phyloP scores from a whole-genome alignment of 2,797 vertebrate genomes.

The Epinephelus malabaricus region DNA sequence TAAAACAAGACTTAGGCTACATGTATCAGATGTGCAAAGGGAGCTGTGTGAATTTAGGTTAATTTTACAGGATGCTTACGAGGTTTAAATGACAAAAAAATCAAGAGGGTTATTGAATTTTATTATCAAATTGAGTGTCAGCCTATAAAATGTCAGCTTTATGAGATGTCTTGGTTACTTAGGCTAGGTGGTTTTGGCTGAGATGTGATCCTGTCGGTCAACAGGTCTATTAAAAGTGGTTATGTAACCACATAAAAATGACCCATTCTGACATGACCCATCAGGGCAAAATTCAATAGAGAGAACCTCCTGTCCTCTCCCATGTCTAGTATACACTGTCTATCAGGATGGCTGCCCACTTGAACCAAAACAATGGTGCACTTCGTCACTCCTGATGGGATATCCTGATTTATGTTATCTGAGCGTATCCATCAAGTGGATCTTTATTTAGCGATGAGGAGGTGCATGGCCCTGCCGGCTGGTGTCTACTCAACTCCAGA shows the following conservation, averaged over 20 bases:
- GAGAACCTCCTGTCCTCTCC: conserved; percentile 75
- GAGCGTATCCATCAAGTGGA: conserved; percentile 72
- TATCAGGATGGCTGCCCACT: conserved; percentile 85
- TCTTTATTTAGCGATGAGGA: conserved; percentile 81
- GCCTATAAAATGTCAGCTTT: too few species aligned
- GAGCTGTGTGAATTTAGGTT: too few species aligned
- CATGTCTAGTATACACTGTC: conserved; percentile 63
- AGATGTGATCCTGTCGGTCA: conserved; percentile 20
- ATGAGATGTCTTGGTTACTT: not conserved
- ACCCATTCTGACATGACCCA: conserved; percentile 66
- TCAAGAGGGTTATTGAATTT: not conserved
- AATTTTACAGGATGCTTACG: too few species aligned
- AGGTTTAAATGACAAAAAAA: not conserved
- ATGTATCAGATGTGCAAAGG: too few species aligned
- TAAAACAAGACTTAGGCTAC: too few species aligned
- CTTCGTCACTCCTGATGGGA: conserved; percentile 83
- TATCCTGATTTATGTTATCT: conserved; percentile 87
- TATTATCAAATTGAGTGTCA: not conserved
- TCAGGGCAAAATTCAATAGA: conserved; percentile 51
- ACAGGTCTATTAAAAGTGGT: conserved; percentile 21
- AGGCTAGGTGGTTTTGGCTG: not conserved
- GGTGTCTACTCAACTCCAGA: conserved; percentile 56
- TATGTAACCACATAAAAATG: conserved; percentile 60
- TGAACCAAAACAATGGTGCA: conserved; percentile 85
- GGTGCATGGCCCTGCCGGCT: conserved; percentile 46